A percentile compares a stretch with the other conserved stretches of the same genome.
Evolutionary conservation across 2,113 vertebrate genomes (phyloP).

Genomic region (Carlito syrichta): DNA sequence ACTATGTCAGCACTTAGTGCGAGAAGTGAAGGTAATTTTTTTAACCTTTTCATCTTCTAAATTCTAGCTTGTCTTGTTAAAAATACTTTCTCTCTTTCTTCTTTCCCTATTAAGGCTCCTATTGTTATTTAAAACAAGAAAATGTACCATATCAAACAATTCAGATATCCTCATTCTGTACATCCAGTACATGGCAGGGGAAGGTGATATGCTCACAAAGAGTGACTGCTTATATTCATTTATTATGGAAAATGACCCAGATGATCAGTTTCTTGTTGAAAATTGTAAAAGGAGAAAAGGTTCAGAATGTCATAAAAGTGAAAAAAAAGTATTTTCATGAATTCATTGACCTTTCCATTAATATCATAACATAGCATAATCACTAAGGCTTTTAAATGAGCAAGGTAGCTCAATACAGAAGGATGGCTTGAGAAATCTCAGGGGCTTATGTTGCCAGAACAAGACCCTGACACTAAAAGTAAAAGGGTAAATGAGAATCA

Average conservation of each 20-base stretch:
- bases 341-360: constrained; percentile 85
- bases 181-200: background rate
- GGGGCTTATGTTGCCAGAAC: constrained; percentile 75
- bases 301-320: constrained; percentile 71
- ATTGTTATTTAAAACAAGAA: constrained; percentile 51
- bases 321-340: constrained; percentile 80
- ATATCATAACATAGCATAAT: constrained; percentile 80
- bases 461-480: constrained; percentile 70
- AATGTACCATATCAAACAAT: background rate
- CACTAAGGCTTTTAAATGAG: constrained; percentile 82
- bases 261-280: constrained; percentile 68
- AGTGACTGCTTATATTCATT: constrained; percentile 50
- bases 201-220: constrained; percentile 47
- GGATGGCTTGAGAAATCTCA: constrained; percentile 63
- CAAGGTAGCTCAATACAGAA: constrained; percentile 71
- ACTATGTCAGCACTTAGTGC: constrained; percentile 4
- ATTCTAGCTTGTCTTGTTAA: constrained; percentile 55
- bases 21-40: constrained; percentile 42
- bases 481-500: constrained; percentile 81
- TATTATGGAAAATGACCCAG: constrained; percentile 67
- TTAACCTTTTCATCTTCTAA: constrained; percentile 62
- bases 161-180: background rate
- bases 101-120: background rate
- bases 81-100: background rate
- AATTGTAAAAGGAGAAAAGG: constrained; percentile 58